Conservation (phyloP, 2,113 vertebrate genomes). For the Micromys minutus region DNA sequence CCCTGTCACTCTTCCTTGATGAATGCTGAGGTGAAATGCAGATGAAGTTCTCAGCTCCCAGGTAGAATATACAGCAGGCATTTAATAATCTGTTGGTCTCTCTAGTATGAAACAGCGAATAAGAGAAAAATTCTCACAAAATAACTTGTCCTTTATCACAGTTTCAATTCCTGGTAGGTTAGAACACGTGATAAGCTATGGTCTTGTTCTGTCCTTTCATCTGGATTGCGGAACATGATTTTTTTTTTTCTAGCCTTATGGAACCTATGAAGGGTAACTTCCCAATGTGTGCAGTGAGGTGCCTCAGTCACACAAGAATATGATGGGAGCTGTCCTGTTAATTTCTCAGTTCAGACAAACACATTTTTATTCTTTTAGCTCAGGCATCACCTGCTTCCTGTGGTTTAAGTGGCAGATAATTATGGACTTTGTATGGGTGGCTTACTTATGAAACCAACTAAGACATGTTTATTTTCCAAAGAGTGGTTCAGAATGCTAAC, state of each 20-base stretch:
- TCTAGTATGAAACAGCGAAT: neutral
- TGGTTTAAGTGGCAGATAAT: neutral
- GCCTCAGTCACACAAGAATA: neutral
- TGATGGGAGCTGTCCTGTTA: neutral
- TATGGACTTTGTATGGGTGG: neutral
- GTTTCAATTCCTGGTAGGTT: neutral
- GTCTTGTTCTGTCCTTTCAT: neutral
- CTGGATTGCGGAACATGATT: neutral
- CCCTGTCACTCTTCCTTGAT: neutral
- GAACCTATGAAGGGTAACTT: neutral
- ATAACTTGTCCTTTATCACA: neutral
- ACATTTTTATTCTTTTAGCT: neutral
- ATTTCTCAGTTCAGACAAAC: neutral
- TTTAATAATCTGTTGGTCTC: neutral
- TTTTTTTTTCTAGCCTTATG: neutral
- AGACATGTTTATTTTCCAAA: neutral
- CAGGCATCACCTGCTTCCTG: neutral
- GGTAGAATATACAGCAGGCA: neutral
- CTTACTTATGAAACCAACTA: neutral
- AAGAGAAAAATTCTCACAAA: neutral
- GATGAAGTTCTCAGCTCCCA: neutral
- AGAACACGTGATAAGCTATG: neutral
- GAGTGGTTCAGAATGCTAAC: neutral
- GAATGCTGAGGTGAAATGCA: neutral
- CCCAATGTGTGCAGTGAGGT: too few species aligned